Base-by-base conservation (phyloP, 2,113 vertebrate species). In the Oncorhynchus mykiss region DNA sequence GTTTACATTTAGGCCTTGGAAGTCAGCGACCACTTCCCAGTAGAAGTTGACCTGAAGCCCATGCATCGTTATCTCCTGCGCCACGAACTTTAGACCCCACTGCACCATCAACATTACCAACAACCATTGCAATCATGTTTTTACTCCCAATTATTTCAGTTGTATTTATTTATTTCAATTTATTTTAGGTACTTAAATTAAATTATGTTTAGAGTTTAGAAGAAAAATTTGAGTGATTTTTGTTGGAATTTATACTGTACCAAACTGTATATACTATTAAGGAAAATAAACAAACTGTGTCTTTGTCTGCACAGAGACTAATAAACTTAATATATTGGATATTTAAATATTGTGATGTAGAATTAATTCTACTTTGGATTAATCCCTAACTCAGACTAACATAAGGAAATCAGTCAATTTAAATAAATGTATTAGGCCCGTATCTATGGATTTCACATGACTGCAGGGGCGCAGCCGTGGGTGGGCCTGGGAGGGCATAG, bases 21-120 rank as follows among this genome's bases (percentile, higher is more conserved):
- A 71, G 91, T 96, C 85, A 97, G 96, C 25, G 95, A 97, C 80
- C 96, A 96, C 72, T 97, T 94, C 79, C 96, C 96, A 0, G 95
- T 97, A 11, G 95, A 96, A 77, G 95, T 95, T 59, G 93, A 91
- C 2, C 89, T 96, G 73, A 93, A 93, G 83, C 81, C 90, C 31
- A 93, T 78, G 75, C 90, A 91, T 67, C 90, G 86, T 65, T 92
- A 93, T 85, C 85, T 88, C 14, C 78, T 92, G 20, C 91, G 85
- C 29, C 71, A 89, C 69, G 93, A 94, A 78, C 91, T 94, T 59
- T 94, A 91, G 76, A 67, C 49, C 68, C 1, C 2, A 72, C 34
- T 74, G 22, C 18, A 82, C 27, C 1, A n/a, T 34, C 27, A 27
- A 14, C 14, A 11, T 13, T 29, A 71, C 54, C 51, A 29, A 31